Evolutionary conservation across 1,140 invertebrate genomes (phyloP), one percentile per base, ranked within the genome.

Genomic region (Zeugodacus cucurbitae): DNA sequence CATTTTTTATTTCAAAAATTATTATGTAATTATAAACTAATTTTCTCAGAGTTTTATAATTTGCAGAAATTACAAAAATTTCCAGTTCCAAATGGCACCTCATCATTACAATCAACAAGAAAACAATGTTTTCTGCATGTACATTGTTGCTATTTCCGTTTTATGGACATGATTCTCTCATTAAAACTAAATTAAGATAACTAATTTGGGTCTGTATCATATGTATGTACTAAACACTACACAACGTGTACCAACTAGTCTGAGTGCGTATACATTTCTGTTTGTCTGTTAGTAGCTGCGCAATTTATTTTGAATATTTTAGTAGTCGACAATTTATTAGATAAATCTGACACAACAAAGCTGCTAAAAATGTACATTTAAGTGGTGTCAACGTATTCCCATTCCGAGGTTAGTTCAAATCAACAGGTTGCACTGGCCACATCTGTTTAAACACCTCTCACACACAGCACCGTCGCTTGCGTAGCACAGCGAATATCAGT

Each of bases 351-450:
- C 41, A 82, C 74, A 82, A 48, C 26, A 48, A 11, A 48, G 37
- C 17, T 48, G 37, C 37, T 48, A 54, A 82, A 82, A 82, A 26
- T 82, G 22, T 48, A 11, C 41, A 48, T 54, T 48, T 11, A 82
- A 82, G 74, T 82, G 74, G 41, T 48, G 74, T 82, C 74, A 82
- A 82, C 17, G 74, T 82, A 82, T 82, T 82, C 74, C 22, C 74
- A 82, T 22, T 26, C 74, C 74, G 74, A 82, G 74, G 74, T 82
- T 82, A 48, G 34, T 22, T 48, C 10, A 44, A 59, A 82, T n/a
- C 74, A 82, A 82, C 74, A 82, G 74, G 74, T 82, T 82, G 74
- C 41, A 44, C 74, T 48, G 44, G 44, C 22, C 74, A 82, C 74
- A 82, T 48, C 34, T 82, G 74, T 82, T 54, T 48, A 22, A 70